Evolutionary conservation across 2,797 vertebrate species (phyloP).

Genomic region (Myotis planiceps): DNA sequence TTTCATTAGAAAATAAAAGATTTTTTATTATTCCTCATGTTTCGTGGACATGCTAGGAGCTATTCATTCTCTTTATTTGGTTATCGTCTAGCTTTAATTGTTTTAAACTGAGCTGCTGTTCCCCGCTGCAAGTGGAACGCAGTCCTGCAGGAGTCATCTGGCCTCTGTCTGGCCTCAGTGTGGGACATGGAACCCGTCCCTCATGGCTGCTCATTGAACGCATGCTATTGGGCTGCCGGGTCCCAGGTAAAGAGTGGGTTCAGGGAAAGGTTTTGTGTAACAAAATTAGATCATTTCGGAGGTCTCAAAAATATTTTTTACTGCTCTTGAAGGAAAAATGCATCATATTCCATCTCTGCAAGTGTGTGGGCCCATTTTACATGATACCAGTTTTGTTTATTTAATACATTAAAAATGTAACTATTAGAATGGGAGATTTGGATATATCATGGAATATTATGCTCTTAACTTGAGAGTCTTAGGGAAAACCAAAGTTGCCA

Average conservation of each 20-base stretch:
- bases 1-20: slow-evolving; percentile 17
- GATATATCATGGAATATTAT: neutral
- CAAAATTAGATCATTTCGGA: neutral
- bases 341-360: neutral
- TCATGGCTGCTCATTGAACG: neutral
- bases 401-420: neutral
- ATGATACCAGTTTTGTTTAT: neutral
- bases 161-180: neutral
- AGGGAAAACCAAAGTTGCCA: neutral
- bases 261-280: slow-evolving; percentile 10
- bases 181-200: neutral
- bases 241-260: slow-evolving; percentile 9
- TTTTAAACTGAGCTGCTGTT: slow-evolving; percentile 12
- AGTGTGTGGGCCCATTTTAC: neutral
- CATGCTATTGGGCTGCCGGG: neutral
- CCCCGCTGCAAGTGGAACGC: neutral
- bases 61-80: neutral
- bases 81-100: slow-evolving; percentile 29
- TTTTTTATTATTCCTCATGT: slow-evolving; percentile 32
- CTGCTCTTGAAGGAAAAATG: neutral
- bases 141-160: neutral
- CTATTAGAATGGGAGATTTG: neutral
- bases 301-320: slow-evolving; percentile 25
- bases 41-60: neutral
- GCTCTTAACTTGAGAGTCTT: slow-evolving; percentile 12